These are phyloP conservation scores for Typhlichthys subterraneus DNA, from an alignment of 2,797 vertebrate genomes.

Conservation along the genomic window DNA sequence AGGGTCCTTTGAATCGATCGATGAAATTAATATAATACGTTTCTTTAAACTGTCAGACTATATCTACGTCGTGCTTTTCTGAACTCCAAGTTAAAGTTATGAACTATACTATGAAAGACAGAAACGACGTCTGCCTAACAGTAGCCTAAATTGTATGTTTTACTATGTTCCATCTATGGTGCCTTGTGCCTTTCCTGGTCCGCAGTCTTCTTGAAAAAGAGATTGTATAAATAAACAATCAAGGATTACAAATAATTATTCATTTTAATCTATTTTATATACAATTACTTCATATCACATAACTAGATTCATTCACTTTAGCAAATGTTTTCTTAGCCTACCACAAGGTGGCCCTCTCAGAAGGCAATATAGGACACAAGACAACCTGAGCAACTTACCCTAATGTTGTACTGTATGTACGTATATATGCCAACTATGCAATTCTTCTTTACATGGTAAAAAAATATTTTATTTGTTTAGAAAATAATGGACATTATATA, in stretches of 20 bases:
- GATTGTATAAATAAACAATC: too few relatives aligned
- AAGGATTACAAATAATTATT: not conserved
- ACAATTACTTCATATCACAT: not conserved
- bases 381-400: not conserved
- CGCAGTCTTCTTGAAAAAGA: too few relatives aligned
- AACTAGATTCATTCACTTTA: not conserved
- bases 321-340: not conserved
- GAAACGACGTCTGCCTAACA: too few relatives aligned
- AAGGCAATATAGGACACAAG: not conserved
- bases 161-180: too few relatives aligned
- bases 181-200: too few relatives aligned
- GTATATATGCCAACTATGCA: not conserved
- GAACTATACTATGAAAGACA: not conserved
- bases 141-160: too few relatives aligned
- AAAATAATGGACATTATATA: slow-evolving; percentile 24
- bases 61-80: not conserved
- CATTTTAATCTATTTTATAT: not conserved
- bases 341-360: slow-evolving; percentile 47
- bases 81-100: not conserved
- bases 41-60: not conserved
- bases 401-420: not conserved
- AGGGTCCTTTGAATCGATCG: not conserved
- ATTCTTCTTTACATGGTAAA: slow-evolving; percentile 26
- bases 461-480: slow-evolving; percentile 57
- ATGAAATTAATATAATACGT: not conserved